A percentile compares a stretch with the other conserved stretches of the same genome.
phyloP scores from a whole-genome alignment of 2,888 invertebrate genomes.

The Tineola bisselliella region DNA sequence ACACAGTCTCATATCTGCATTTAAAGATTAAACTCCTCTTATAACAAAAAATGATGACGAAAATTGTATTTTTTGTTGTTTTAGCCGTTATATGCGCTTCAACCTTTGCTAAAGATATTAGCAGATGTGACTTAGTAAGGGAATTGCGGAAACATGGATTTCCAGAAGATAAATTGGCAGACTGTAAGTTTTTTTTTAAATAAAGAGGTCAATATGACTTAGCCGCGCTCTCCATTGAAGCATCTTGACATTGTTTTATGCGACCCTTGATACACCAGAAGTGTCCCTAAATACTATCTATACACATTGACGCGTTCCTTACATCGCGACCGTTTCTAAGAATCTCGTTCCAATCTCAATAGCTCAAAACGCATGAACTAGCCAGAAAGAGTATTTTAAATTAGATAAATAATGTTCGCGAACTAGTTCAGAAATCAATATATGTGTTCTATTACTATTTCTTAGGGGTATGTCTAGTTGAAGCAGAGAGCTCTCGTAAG shows the following conservation, averaged over 20 bases:
- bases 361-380: no score
- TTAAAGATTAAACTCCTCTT: neutral
- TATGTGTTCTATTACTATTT: constrained; percentile 7
- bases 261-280: no score
- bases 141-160: constrained; percentile 32
- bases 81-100: constrained; percentile 14
- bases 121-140: constrained; percentile 30
- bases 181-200: constrained; percentile 28
- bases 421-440: no score
- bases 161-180: constrained; percentile 28
- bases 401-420: no score
- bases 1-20: neutral
- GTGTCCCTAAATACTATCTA: no score
- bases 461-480: constrained; percentile 56
- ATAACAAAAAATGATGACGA: constrained; percentile 14
- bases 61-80: constrained; percentile 13
- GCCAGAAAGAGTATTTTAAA: no score
- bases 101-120: constrained; percentile 26
- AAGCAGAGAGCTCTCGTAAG: constrained; percentile 48
- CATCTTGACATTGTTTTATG: no score
- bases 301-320: no score
- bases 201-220: no score
- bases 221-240: no score
- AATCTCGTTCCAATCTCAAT: no score
- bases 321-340: no score